Evolutionary conservation across 53 echinoderm and acorn worm genomes (phyloP).

Genomic region (Echinarachnius parma): DNA sequence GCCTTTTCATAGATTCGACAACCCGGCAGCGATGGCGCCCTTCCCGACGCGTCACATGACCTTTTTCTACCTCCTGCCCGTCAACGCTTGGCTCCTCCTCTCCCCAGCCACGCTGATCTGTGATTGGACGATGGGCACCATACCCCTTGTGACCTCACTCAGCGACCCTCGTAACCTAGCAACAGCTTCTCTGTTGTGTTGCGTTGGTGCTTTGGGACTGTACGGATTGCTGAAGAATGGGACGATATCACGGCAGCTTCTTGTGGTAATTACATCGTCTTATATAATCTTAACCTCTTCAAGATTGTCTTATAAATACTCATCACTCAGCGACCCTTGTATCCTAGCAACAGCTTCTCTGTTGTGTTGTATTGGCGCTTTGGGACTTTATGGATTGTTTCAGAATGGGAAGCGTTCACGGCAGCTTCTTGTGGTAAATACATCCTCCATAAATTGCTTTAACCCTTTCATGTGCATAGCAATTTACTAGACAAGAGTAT

Average conservation of each 20-base stretch:
- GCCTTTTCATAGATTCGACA: conserved; percentile 60
- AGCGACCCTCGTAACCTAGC: conserved; percentile 88
- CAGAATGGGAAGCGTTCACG: no score
- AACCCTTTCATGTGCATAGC: no score
- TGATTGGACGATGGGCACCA: conserved; percentile 97
- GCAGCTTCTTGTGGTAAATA: no score
- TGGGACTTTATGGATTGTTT: no score
- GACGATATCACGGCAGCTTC: conserved; percentile 30
- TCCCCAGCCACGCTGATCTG: conserved; percentile 76
- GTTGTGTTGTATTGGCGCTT: no score
- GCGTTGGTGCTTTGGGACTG: conserved; percentile 24
- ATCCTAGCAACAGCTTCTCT: no score
- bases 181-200: conserved; percentile 50
- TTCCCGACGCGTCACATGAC: conserved; percentile 71
- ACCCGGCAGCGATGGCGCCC: conserved; percentile 53
- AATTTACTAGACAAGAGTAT: no score
- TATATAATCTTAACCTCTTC: no score
- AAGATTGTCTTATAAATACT: no score
- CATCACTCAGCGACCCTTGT: no score
- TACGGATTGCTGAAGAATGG: conserved; percentile 40
- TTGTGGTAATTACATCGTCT: conserved; percentile 40
- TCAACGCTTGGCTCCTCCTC: conserved; percentile 82
- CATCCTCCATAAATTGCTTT: no score
- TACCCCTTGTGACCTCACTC: conserved; percentile 75
- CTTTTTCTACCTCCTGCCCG: conserved; percentile 67